Evolutionary conservation across 1,140 invertebrate species (phyloP), one percentile per base, ranked within the genome.

Genomic region (Drosophila sechellia): DNA sequence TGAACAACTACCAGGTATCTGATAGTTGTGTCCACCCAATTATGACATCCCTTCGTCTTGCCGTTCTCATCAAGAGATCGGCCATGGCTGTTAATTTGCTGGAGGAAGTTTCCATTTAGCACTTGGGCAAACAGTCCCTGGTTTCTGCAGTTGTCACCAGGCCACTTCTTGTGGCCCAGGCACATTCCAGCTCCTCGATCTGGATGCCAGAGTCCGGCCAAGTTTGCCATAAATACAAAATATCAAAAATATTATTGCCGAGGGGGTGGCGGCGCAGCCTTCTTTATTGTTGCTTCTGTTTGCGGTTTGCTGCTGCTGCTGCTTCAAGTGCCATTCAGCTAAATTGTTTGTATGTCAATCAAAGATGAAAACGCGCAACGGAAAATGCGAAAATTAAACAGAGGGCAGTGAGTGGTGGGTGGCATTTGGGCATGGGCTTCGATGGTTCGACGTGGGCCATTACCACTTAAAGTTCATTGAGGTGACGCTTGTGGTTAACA

Each of bases 261-360:
- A 25, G 72, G 46, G 83, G 79, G 84, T 77, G 65, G 75, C 49
- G 15, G 50, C 43, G n/a, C 4, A 43, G 66, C 58, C 56, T 65
- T 34, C 5, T 13, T 39, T 50, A 81, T 79, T 86, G 81, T 81
- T 85, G 63, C 64, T 40, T 52, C 71, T 73, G 72, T 76, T 76
- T 76, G 81, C 81, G 81, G 77, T 69, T 86, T 77, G 59, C 69
- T 73, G 83, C 79, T 73, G 83, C 79, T 75, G 20, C 48, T 50
- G 79, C 70, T 76, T 87, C 68, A 70, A 90, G 87, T 90, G 80
- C 56, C 87, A 90, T 90, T 90, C 79, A 90, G 74, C 78, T 90
- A 90, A 90, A 90, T 90, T 90, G 87, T 90, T 90, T 90, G 87
- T 87, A 72, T 84, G 87, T 90, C 86, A 87, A 89, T 89, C 84